Evolutionary conservation across 2,888 invertebrate genomes (phyloP).

Genomic region (Reticulitermes lucifugus): DNA sequence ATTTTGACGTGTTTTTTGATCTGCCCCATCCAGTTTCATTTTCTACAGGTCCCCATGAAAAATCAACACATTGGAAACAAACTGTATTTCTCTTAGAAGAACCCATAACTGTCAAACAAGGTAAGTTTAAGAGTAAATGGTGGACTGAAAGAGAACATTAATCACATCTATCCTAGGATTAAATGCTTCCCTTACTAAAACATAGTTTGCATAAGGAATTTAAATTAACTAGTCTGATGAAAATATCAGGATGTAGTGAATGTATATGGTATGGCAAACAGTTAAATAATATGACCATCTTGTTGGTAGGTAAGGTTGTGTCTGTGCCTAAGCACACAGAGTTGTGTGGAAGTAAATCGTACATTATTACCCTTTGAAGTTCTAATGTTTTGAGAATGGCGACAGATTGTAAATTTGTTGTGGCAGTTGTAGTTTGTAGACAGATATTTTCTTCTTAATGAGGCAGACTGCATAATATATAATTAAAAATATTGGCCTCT

Average conservation of each 20-base stretch:
- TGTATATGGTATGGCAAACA: no score
- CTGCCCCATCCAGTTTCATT: constrained; percentile 75
- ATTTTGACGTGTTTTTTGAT: constrained; percentile 91
- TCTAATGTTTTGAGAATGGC: no score
- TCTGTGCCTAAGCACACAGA: neutral
- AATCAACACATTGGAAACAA: constrained; percentile 95
- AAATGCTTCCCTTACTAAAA: neutral
- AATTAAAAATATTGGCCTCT: neutral
- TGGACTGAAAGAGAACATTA: constrained; percentile 57
- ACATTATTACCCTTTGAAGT: no score
- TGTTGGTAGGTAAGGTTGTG: neutral
- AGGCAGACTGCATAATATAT: no score
- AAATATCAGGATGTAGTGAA: no score
- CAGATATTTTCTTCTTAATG: no score
- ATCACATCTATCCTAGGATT: constrained; percentile 54
- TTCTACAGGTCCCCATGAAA: constrained; percentile 81
- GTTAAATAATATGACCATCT: no score
- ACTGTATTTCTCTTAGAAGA: constrained; percentile 87
- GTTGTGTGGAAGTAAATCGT: no score
- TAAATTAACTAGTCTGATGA: no score
- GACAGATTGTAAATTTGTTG: no score
- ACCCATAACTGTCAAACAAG: constrained; percentile 76
- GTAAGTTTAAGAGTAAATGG: constrained; percentile 58
- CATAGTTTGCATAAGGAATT: no score
- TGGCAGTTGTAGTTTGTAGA: no score